These are phyloP conservation scores for Fragum fragum DNA, from an alignment of 2,888 invertebrate genomes.

Conservation along the genomic window DNA sequence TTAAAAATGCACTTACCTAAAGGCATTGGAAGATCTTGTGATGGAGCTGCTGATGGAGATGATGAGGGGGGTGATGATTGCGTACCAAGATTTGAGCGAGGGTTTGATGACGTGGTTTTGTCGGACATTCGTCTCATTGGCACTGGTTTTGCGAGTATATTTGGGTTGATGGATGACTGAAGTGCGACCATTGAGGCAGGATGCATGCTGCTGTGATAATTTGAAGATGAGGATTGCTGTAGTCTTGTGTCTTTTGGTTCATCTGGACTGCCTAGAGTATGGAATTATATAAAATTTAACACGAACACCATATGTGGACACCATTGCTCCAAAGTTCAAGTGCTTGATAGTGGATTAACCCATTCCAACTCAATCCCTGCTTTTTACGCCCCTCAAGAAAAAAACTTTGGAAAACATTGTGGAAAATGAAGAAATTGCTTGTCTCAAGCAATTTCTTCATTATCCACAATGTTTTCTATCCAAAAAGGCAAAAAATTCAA, in stretches of 20 bases:
- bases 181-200: constrained; percentile 65
- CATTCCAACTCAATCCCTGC: too few relatives aligned
- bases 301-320: too few relatives aligned
- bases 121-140: constrained; percentile 75
- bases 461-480: too few relatives aligned
- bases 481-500: too few relatives aligned
- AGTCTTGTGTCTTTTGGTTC: constrained; percentile 63
- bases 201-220: constrained; percentile 68
- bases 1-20: constrained; percentile 26
- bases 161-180: constrained; percentile 66
- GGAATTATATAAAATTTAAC: too few relatives aligned
- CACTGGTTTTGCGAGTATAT: constrained; percentile 76
- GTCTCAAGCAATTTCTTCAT: too few relatives aligned
- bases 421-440: too few relatives aligned
- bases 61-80: constrained; percentile 2
- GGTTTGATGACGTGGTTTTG: constrained; percentile 57
- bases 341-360: too few relatives aligned
- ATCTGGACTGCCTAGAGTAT: constrained; percentile 70
- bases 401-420: too few relatives aligned
- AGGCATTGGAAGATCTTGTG: constrained; percentile 23
- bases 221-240: constrained; percentile 27
- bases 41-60: neutral
- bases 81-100: constrained; percentile 49
- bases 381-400: too few relatives aligned
- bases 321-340: too few relatives aligned